Evolutionary conservation across 2,888 invertebrate genomes (phyloP).

Genomic region (Scaptomyza reducta): DNA sequence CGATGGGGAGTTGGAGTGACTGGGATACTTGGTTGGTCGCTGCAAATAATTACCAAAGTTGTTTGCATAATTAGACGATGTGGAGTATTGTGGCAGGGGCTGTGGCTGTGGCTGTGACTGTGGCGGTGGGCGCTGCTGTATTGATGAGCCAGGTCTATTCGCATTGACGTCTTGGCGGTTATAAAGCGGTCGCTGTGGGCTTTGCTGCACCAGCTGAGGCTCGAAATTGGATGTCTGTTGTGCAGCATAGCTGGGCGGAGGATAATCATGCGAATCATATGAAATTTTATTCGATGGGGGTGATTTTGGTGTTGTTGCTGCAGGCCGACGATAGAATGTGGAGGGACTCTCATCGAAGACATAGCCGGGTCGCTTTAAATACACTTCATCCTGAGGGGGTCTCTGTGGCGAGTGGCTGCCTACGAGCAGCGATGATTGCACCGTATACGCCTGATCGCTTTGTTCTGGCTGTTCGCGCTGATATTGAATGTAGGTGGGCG

Average conservation of each 20-base stretch:
- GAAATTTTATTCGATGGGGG: slow-evolving; percentile 70
- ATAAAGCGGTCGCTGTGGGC: slow-evolving; percentile 55
- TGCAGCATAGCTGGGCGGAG: slow-evolving; percentile 79
- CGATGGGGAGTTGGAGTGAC: slow-evolving; percentile 22
- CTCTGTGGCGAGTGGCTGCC: slow-evolving; percentile 51
- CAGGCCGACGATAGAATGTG: slow-evolving; percentile 56
- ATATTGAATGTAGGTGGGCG: slow-evolving; percentile 53
- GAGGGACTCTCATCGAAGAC: slow-evolving; percentile 77
- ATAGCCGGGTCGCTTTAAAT: slow-evolving; percentile 74
- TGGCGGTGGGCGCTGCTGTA: slow-evolving; percentile 27
- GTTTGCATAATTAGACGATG: slow-evolving; percentile 83
- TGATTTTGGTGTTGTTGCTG: slow-evolving; percentile 27
- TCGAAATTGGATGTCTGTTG: slow-evolving; percentile 72
- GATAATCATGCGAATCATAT: slow-evolving; percentile 83
- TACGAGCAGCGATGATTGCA: slow-evolving; percentile 78
- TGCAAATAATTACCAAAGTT: slow-evolving; percentile 82
- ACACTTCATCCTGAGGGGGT: slow-evolving; percentile 47
- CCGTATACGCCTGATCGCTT: slow-evolving; percentile 76
- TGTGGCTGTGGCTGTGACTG: neutral
- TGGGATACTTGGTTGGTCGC: slow-evolving; percentile 55
- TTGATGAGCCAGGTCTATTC: slow-evolving; percentile 52
- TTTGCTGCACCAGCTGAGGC: slow-evolving; percentile 43
- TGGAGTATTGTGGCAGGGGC: slow-evolving; percentile 20
- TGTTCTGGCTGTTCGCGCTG: slow-evolving; percentile 53
- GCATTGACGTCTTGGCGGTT: slow-evolving; percentile 70